These are phyloP conservation scores for Mergus octosetaceus DNA, from an alignment of 2,797 vertebrate species.

Conservation along the genomic window DNA sequence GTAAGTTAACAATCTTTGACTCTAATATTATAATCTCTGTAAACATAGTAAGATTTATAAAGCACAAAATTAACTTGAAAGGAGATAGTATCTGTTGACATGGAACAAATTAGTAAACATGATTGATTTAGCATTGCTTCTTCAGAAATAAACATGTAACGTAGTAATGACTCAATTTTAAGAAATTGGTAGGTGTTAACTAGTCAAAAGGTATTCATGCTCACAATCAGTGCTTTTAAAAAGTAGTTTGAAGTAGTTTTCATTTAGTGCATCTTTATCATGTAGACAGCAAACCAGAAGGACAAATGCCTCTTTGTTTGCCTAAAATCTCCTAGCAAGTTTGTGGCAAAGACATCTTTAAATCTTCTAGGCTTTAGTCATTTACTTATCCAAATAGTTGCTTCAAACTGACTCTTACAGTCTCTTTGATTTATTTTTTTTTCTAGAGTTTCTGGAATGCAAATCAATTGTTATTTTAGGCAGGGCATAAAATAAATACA, in stretches of 20 bases:
- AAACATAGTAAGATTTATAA: not conserved
- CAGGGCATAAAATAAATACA: not conserved
- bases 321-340: not conserved
- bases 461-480: not conserved
- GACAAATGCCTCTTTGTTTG: not conserved
- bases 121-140: not conserved
- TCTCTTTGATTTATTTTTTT: not conserved
- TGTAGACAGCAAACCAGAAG: not conserved
- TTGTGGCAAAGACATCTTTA: not conserved
- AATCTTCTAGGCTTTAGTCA: not conserved
- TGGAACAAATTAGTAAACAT: not conserved
- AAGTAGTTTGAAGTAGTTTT: not conserved
- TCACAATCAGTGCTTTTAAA: not conserved
- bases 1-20: constrained; percentile 81
- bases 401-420: not conserved
- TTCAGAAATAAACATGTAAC: not conserved
- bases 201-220: not conserved
- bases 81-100: not conserved
- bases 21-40: not conserved
- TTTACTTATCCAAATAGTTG: not conserved
- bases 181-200: not conserved
- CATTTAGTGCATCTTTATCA: not conserved
- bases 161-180: not conserved
- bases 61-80: not conserved
- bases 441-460: not conserved